Conservation (phyloP, 2,888 invertebrate genomes). For the Drosophila affinis region DNA sequence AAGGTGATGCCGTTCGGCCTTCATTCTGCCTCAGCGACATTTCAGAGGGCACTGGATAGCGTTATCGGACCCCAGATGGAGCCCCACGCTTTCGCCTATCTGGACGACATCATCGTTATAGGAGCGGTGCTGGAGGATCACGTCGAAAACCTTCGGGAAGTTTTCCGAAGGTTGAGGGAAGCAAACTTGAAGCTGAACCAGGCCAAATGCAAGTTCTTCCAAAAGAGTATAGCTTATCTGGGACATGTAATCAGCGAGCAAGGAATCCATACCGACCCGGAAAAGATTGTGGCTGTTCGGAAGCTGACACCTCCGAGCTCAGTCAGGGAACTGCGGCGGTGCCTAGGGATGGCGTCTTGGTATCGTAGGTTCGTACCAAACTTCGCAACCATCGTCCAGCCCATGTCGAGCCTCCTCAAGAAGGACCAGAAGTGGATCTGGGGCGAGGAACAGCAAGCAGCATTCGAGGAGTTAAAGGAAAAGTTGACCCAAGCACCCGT, state of each 20-base stretch:
- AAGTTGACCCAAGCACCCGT: too few relatives aligned
- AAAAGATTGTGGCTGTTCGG: too few relatives aligned
- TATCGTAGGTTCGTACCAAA: too few relatives aligned
- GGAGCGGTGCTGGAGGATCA: not conserved
- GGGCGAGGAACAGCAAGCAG: too few relatives aligned
- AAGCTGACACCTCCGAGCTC: too few relatives aligned
- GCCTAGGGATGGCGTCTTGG: too few relatives aligned
- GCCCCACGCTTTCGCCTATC: not conserved
- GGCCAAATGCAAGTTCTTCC: not conserved
- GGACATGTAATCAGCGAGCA: not conserved
- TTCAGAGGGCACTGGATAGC: not conserved
- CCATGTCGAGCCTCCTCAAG: too few relatives aligned
- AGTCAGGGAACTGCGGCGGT: too few relatives aligned
- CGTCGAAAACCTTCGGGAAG: not conserved
- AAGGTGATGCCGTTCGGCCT: not conserved
- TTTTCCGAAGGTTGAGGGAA: not conserved
- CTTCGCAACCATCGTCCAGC: too few relatives aligned
- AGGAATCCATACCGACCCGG: not conserved
- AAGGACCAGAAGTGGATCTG: too few relatives aligned
- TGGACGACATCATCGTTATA: not conserved
- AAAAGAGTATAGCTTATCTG: not conserved
- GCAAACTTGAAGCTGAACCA: not conserved
- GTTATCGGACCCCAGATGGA: not conserved
- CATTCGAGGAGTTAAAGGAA: too few relatives aligned
- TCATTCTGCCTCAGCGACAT: slow-evolving; percentile 1